Evolutionary conservation across 2,113 vertebrate species (phyloP).

Genomic region (Lepisosteus oculatus): DNA sequence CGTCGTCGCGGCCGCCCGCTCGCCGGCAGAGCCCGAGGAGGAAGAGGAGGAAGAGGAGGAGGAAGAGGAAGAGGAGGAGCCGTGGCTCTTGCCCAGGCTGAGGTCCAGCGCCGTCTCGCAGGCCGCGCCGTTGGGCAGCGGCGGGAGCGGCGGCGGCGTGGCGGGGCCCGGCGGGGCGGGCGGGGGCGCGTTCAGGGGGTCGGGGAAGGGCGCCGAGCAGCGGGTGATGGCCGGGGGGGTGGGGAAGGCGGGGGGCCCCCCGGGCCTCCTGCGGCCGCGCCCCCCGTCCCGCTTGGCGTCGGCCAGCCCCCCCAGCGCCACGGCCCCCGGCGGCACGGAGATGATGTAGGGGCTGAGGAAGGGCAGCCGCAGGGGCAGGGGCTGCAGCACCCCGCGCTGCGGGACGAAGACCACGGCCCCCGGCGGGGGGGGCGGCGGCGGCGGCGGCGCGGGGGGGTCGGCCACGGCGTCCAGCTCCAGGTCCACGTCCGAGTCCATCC

Average conservation of each 20-base stretch:
- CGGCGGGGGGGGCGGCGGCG: constrained; percentile 27
- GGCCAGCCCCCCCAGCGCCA: constrained; percentile 39
- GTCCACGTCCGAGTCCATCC: constrained; percentile 50
- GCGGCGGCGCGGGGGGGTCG: constrained; percentile 55
- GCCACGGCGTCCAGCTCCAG: constrained; percentile 66
- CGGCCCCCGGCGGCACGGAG: too few species aligned
- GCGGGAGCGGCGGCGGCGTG: constrained; percentile 43
- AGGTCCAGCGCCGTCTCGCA: constrained; percentile 67
- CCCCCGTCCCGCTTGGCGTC: constrained; percentile 33
- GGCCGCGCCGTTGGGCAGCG: constrained; percentile 59
- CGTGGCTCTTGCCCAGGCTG: constrained; percentile 63
- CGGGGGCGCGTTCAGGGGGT: constrained; percentile 49
- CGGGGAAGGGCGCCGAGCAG: constrained; percentile 38
- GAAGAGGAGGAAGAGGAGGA: constrained; percentile 18
- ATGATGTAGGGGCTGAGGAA: constrained; percentile 44
- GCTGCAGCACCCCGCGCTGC: constrained; percentile 46
- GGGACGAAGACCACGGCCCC: constrained; percentile 34
- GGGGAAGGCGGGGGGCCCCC: constrained; percentile 49
- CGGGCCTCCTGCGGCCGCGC: constrained; percentile 24
- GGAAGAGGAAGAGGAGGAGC: constrained; percentile 36
- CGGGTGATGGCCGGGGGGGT: constrained; percentile 46
- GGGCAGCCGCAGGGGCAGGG: constrained; percentile 58
- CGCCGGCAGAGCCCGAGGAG: constrained; percentile 37
- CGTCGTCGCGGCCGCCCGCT: too few species aligned
- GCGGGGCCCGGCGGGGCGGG: constrained; percentile 34